These are phyloP conservation scores for Todiramphus saurophagus DNA, from an alignment of 2,113 vertebrate genomes.

Conservation along the genomic window DNA sequence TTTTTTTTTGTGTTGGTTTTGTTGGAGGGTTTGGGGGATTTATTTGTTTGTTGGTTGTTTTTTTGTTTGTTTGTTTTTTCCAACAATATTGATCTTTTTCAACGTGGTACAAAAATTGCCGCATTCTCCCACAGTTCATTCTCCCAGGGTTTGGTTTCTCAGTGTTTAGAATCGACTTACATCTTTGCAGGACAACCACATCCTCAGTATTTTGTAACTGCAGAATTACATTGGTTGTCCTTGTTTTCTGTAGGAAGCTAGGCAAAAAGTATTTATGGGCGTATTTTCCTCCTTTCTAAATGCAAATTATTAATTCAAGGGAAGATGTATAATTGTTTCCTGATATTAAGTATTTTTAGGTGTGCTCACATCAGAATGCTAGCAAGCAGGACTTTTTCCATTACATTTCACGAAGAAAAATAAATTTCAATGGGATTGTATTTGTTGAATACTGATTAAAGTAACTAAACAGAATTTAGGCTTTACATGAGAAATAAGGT, in stretches of 20 bases:
- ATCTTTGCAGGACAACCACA: neutral
- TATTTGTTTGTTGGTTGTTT: too few relatives aligned
- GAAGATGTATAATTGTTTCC: conserved; percentile 51
- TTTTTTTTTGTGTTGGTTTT: neutral
- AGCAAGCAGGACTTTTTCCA: conserved; percentile 4
- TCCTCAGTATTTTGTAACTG: neutral
- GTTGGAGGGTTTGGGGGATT: accelerated
- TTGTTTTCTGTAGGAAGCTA: conserved; percentile 1
- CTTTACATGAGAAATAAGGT: neutral
- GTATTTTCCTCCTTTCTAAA: conserved; percentile 35
- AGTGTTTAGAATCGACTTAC: neutral
- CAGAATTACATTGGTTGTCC: neutral
- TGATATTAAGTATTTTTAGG: conserved; percentile 44
- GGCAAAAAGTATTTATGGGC: neutral
- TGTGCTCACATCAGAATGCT: conserved; percentile 14
- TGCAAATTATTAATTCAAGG: conserved; percentile 42
- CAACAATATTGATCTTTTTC: neutral
- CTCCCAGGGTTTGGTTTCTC: neutral
- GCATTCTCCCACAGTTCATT: neutral
- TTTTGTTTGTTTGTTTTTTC: too few relatives aligned
- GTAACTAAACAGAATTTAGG: conserved; percentile 10
- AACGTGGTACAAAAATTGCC: neutral
- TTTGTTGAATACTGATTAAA: conserved; percentile 52
- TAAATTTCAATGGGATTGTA: conserved; percentile 22
- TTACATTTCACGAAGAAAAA: conserved; percentile 37